phyloP scores from a whole-genome alignment of 2,113 vertebrate genomes.

The Podarcis raffonei region DNA sequence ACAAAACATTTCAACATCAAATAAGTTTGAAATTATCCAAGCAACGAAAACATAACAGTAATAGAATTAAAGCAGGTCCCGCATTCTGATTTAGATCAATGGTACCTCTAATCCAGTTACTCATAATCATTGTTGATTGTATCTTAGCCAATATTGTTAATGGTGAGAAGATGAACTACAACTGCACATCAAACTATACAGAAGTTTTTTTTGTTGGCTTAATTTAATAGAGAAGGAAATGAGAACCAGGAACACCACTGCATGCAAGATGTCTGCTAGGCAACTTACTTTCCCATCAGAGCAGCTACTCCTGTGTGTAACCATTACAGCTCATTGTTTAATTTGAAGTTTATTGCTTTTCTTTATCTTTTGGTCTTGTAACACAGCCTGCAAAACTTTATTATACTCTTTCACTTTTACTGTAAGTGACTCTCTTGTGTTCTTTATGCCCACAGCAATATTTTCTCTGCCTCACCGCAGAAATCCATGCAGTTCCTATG shows the following conservation, averaged over 20 bases:
- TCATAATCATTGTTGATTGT: not conserved
- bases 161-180: not conserved
- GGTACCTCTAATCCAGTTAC: not conserved
- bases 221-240: not conserved
- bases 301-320: not conserved
- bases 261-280: not conserved
- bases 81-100: not conserved
- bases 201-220: not conserved
- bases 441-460: slow-evolving; percentile 17
- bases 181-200: not conserved
- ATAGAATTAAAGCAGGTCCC: not conserved
- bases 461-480: not conserved
- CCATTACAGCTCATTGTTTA: slow-evolving; percentile 5
- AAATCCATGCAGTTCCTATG: slow-evolving; percentile 12
- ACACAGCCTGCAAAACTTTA: slow-evolving; percentile 9
- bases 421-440: slow-evolving; percentile 1
- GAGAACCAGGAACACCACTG: not conserved
- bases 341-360: slow-evolving; percentile 18
- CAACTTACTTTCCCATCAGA: not conserved
- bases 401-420: slow-evolving; percentile 12
- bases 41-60: not conserved
- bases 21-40: not conserved
- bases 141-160: not conserved
- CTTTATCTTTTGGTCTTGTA: not conserved
- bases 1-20: not conserved